Base-by-base conservation (phyloP, 2,113 vertebrate genomes). In the Poecile atricapillus region DNA sequence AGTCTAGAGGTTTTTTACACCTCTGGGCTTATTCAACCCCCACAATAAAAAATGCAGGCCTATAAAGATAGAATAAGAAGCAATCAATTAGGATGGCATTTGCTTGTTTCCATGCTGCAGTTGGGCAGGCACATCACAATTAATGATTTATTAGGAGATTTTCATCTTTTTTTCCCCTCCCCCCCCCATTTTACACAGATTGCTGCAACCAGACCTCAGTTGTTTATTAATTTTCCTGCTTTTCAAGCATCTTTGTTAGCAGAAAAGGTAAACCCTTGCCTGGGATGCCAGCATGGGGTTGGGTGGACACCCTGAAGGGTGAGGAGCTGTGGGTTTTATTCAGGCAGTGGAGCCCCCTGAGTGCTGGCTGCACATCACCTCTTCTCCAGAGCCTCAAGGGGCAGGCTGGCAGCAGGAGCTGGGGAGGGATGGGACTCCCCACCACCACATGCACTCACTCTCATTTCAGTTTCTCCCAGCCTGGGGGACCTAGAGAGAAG, bases 61-160 rank as follows among this genome's bases (percentile, higher is more conserved):
- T 96, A 90, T 94, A 94, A 94, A 96, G 85, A 87, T 76, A 90
- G 83, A 94, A 84, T 91, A 91, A 95, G 88, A 92, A 93, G 90
- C 88, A 94, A 94, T 96, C 92, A 96, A 96, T 96, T 96, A 96
- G 73, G 86, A 84, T 96, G 96, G 80, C 94, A 96, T 97, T 97
- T 97, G 73, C 92, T 94, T 95, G 83, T 95, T 96, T 94, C 92
- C 3, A 0, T 3, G 27, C 92, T 96, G 80, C 73, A 92, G 89
- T 93, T 96, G 93, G 80, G 92, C 94, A 95, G 89, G 80, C 92
- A 87, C 80, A 93, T 94, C 95, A 93, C 94, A 92, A 93, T 96
- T 95, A 94, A 94, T 95, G 95, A 96, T 96, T 94, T 95, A 96
- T 95, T 94, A 96, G 73, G 74, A 89, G 69, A 79, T 78, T 95